These are phyloP conservation scores for Acheta domesticus DNA, from an alignment of 2,888 invertebrate species.

Conservation along the genomic window DNA sequence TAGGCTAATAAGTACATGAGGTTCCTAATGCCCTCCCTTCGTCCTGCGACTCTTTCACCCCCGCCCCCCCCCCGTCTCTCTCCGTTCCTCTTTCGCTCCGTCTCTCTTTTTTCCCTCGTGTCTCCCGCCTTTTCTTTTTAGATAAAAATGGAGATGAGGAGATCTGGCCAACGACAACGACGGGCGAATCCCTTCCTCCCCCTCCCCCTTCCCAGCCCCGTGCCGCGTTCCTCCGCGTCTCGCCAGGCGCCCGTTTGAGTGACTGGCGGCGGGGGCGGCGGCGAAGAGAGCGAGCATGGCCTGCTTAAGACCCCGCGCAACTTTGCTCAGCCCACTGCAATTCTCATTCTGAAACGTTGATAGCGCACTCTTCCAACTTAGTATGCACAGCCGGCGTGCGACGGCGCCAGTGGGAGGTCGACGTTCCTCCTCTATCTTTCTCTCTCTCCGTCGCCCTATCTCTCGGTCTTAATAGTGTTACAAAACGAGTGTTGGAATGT, in stretches of 20 bases:
- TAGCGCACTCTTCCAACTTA: conserved; percentile 4
- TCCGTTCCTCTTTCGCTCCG: not conserved
- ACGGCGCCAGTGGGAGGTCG: not conserved
- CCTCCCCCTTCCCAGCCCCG: no score
- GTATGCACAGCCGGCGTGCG: not conserved
- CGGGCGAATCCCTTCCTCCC: no score
- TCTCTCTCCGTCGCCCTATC: not conserved
- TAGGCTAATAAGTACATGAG: conserved; percentile 31
- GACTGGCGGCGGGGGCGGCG: not conserved
- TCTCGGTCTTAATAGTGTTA: conserved; percentile 18
- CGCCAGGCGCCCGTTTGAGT: not conserved
- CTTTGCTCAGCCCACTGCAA: not conserved
- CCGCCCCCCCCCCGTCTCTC: not conserved
- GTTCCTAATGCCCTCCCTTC: conserved; percentile 28
- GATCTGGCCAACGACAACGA: not conserved
- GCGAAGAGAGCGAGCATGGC: not conserved
- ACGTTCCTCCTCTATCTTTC: not conserved
- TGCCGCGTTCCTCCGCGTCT: not conserved
- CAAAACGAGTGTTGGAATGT: conserved; percentile 4
- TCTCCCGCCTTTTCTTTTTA: conserved; percentile 21
- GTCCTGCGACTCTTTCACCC: not conserved
- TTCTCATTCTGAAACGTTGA: conserved; percentile 4
- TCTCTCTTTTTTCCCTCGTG: not conserved
- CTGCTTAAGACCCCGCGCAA: conserved; percentile 11
- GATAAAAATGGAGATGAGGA: conserved; percentile 35